Percentiles rank a stretch among this genome's conserved stretches.
Evolutionary conservation across 2,797 vertebrate species (phyloP).

Genomic region (Myotis myotis): DNA sequence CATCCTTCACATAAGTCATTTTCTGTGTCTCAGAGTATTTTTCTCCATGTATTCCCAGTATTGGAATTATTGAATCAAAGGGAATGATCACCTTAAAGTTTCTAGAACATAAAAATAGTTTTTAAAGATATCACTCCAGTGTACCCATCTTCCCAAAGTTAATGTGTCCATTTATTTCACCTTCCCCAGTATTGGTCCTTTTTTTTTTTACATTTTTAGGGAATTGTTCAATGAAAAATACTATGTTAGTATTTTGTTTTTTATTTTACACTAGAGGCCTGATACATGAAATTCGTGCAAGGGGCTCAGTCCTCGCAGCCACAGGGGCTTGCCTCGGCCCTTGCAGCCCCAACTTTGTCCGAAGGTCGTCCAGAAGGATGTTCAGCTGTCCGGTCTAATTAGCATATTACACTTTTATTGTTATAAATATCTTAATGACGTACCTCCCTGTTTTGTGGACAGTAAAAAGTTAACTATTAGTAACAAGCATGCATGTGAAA

Average conservation of each 20-base stretch:
- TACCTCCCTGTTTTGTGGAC: not conserved
- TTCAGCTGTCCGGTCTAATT: no score
- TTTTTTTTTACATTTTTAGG: constrained; percentile 16
- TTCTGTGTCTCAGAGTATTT: constrained; percentile 35
- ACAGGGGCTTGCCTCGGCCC: no score
- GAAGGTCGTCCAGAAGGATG: no score
- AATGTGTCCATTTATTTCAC: not conserved
- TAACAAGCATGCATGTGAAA: constrained; percentile 44
- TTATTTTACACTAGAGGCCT: not conserved
- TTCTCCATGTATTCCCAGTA: not conserved
- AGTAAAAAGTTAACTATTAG: not conserved
- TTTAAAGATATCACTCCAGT: not conserved
- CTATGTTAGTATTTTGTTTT: not conserved
- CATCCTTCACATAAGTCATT: not conserved
- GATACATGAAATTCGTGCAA: no score
- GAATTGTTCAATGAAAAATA: not conserved
- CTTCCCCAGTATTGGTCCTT: not conserved
- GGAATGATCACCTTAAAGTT: not conserved
- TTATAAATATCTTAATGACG: not conserved
- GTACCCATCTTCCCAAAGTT: not conserved
- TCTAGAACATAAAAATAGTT: not conserved
- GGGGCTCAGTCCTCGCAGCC: no score
- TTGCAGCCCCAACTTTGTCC: no score
- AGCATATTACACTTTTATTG: no score
- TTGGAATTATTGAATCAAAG: constrained; percentile 2